These are phyloP conservation scores for Cossypha polioptera DNA, from an alignment of 2,797 vertebrate genomes.

Conservation along the genomic window DNA sequence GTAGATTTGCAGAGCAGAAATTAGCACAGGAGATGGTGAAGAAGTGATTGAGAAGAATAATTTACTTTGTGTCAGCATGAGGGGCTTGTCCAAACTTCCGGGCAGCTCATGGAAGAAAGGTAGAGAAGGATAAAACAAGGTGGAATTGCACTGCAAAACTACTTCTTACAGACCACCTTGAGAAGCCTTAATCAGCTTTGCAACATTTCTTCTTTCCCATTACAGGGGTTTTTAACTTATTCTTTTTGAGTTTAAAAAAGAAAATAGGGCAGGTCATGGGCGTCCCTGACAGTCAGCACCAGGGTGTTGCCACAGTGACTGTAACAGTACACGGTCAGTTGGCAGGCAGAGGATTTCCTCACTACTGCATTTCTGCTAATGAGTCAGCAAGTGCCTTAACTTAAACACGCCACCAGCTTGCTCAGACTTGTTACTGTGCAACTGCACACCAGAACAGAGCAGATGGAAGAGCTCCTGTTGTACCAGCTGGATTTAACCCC, in stretches of 20 bases:
- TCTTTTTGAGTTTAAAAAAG: not conserved
- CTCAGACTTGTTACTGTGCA: not conserved
- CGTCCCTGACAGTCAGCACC: not conserved
- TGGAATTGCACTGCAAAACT: not conserved
- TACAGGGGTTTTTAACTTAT: not conserved
- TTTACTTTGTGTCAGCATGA: not conserved
- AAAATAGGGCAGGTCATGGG: not conserved
- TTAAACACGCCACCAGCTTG: not conserved
- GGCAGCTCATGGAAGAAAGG: not conserved
- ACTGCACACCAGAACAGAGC: not conserved
- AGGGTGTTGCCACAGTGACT: not conserved
- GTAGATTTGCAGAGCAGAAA: constrained; percentile 14
- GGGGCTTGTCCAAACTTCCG: not conserved
- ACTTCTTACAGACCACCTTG: not conserved
- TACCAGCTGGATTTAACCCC: not conserved
- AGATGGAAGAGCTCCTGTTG: constrained; percentile 2
- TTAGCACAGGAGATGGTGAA: not conserved
- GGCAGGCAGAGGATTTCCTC: constrained; percentile 5
- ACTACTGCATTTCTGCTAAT: not conserved
- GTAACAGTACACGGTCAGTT: not conserved
- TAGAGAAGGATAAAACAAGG: not conserved
- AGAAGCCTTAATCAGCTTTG: not conserved
- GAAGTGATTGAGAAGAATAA: not conserved
- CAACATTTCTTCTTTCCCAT: not conserved
- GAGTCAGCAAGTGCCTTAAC: constrained; percentile 18